A percentile compares a stretch with the other conserved stretches of the same genome.
Conservation (phyloP, 2,888 invertebrate genomes). For the Cryptus viduatorius region DNA sequence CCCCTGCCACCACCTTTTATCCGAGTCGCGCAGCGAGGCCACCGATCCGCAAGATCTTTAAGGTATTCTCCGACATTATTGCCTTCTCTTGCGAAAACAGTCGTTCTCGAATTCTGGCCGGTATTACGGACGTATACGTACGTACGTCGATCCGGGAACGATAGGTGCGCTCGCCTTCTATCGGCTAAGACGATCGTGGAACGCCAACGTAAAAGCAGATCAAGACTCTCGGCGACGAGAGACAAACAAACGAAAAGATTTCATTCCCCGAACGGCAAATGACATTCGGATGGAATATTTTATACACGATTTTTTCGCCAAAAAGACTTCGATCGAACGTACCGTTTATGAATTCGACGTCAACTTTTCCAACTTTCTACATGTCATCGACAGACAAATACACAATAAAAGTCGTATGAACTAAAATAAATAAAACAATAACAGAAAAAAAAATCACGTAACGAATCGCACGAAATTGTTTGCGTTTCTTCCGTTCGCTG, state of each 20-base stretch:
- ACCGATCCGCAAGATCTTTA: slow-evolving; percentile 54
- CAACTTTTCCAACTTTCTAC: neutral
- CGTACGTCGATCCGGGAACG: slow-evolving; percentile 43
- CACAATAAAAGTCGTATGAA: too few species aligned
- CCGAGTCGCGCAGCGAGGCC: slow-evolving; percentile 45
- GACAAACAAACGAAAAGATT: slow-evolving; percentile 27
- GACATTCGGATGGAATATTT: slow-evolving; percentile 14
- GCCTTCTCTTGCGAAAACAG: slow-evolving; percentile 62
- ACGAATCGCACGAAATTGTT: neutral
- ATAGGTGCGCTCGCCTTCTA: slow-evolving; percentile 24
- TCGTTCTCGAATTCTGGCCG: slow-evolving; percentile 50
- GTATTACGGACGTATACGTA: slow-evolving; percentile 30
- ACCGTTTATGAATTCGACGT: neutral
- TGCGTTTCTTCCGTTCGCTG: too few species aligned
- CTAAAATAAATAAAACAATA: neutral
- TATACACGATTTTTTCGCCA: slow-evolving; percentile 1
- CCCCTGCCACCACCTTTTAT: slow-evolving; percentile 46
- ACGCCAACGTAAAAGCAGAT: slow-evolving; percentile 31
- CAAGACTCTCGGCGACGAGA: slow-evolving; percentile 4
- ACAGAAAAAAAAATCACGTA: neutral
- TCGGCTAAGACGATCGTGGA: slow-evolving; percentile 35
- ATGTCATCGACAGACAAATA: neutral
- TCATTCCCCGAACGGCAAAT: slow-evolving; percentile 5
- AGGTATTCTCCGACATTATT: slow-evolving; percentile 60
- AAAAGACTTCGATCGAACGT: neutral